Conservation (phyloP, 2,888 invertebrate genomes). For the Ophion costatus region DNA sequence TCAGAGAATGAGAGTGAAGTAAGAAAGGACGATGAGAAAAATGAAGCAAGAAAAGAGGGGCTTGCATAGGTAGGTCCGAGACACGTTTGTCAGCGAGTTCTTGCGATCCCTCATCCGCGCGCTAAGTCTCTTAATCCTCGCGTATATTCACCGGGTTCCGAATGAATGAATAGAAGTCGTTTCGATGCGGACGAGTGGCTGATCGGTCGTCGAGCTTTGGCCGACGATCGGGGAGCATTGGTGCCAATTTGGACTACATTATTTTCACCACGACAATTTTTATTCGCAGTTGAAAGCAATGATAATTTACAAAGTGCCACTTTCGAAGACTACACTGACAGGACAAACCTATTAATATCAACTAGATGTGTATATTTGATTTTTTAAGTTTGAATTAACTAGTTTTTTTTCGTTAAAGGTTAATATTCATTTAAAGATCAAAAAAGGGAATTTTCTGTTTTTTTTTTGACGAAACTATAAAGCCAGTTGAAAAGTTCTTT, state of each 20-base stretch:
- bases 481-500: too few relatives aligned
- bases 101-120: slow-evolving; percentile 10
- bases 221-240: neutral
- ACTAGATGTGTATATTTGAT: too few relatives aligned
- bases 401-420: too few relatives aligned
- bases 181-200: neutral
- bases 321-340: neutral
- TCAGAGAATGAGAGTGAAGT: neutral
- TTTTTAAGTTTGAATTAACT: too few relatives aligned
- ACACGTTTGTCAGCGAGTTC: slow-evolving; percentile 49
- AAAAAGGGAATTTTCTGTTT: too few relatives aligned
- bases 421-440: too few relatives aligned
- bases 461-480: too few relatives aligned
- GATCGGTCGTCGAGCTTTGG: slow-evolving; percentile 6
- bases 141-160: neutral
- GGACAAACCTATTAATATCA: too few relatives aligned
- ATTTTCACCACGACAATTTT: neutral
- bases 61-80: neutral
- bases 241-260: slow-evolving; percentile 3
- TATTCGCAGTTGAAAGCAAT: neutral
- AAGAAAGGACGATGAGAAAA: neutral
- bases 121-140: slow-evolving; percentile 53
- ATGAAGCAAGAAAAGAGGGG: neutral
- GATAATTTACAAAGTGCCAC: neutral
- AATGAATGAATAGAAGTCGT: slow-evolving; percentile 1